Evolutionary conservation across 1,140 invertebrate genomes (phyloP), one percentile per base, ranked within the genome.

Genomic region (Drosophila pseudoananassae): DNA sequence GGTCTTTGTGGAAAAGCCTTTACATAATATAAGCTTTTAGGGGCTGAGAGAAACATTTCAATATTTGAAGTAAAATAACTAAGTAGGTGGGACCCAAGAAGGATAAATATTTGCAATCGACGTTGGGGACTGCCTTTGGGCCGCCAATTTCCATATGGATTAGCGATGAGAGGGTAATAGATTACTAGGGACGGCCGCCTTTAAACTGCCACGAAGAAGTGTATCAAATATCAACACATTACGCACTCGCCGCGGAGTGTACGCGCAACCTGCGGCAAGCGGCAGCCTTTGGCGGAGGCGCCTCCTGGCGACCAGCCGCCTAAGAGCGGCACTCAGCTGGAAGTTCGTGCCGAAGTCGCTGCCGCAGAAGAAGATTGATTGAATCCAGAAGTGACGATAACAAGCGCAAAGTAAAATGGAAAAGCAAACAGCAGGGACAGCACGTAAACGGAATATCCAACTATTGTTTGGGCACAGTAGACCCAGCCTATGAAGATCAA

Each of bases 321-420:
- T 60, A 60, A 70, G 77, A 77, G 64, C 65, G 63, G 60, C 77
- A 80, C 76, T 77, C 74, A 69, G 63, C 56, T 65, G 70, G 53
- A 60, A 57, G 54, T 71, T 74, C 68, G 69, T 71, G 65, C 53
- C 65, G 68, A 66, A 72, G 61, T 60, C 79, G 78, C 71, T 71
- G 63, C 66, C 77, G 57, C 69, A 73, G 56, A 76, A 57, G 55
- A 88, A 88, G 83, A 88, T 88, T 88, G 83, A 88, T 88, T 88
- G 83, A 83, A 89, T 79, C 68, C 78, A 88, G 76, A 83, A 88
- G 83, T 88, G 83, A 81, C 83, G 79, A 88, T 88, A 88, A 83
- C 78, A 83, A 83, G 78, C 84, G 40, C 75, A 83, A 72, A 80
- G 72, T 72, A 74, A 72, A 83, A 84, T 84, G 80, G 58, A 79